Base-by-base conservation (phyloP, 1,140 invertebrate species). In the Bombus breviceps region DNA sequence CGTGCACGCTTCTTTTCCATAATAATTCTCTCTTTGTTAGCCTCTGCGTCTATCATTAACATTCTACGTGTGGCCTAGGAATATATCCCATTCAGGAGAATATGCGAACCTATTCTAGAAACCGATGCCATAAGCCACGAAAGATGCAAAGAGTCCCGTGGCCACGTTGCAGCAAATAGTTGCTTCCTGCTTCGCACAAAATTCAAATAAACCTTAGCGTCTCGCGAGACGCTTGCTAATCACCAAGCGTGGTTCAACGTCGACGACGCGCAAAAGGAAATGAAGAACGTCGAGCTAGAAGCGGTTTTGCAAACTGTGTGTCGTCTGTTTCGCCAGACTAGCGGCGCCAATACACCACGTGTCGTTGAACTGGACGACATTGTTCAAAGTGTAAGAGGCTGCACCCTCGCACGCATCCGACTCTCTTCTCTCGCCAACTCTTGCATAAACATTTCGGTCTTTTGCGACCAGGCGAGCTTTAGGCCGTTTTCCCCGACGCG, bases 311-410 rank as follows among this genome's bases (percentile, higher is more conserved):
- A 57, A 77, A 78, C 53, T 12, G 81, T 62, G 81, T 53, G 53
- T 68, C 75, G 82, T 78, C 82, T 53, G 47, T 53, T 53, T 71
- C 37, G 47, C 8, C n/a, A 18, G 53, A 32, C n/a, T n/a, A n/a
- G 6, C 69, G 84, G 77, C 84, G 77, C 78, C 84, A 75, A 53
- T 25, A 39, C 22, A 37, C 64, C 66, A 77, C 57, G 80, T 89
- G 87, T 88, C 81, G 53, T 88, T 90, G 85, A 90, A 87, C 87
- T 59, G 83, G 37, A 66, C 66, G 74, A 89, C 79, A 89, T 90
- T 87, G 89, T 89, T 78, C 72, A 34, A 69, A 57, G 71, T 39
- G 78, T 79, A 75, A 89, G 81, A 87, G 81, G 53, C 28, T 43
- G 68, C 62, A 43, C 47, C 68, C 66, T 57, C 34, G 66, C 34